Percentiles rank a stretch among this genome's conserved stretches.
phyloP scores from a whole-genome alignment of 2,797 vertebrate species.

The Tarsius wallacei region DNA sequence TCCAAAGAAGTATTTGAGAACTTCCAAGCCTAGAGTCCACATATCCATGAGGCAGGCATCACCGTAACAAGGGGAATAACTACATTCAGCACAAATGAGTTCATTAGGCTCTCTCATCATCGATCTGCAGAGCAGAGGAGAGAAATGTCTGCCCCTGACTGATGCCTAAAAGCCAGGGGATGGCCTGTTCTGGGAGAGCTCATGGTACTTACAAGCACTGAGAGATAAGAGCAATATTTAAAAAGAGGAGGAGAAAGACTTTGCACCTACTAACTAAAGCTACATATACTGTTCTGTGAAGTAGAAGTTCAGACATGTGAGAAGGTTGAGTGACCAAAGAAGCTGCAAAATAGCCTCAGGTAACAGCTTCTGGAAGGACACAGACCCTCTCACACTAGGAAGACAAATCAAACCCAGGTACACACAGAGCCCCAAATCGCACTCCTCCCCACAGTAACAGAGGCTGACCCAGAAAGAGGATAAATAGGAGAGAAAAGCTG shows the following conservation, averaged over 20 bases:
- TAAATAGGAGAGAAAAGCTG: not conserved
- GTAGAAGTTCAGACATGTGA: not conserved
- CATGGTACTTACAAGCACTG: fast-evolving
- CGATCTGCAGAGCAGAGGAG: not conserved
- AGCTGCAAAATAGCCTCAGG: not conserved
- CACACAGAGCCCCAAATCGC: not conserved
- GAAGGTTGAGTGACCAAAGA: not conserved
- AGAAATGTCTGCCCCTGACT: not conserved
- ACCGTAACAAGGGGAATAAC: not conserved
- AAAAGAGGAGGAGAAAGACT: not conserved
- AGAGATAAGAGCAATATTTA: not conserved
- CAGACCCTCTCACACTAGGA: not conserved
- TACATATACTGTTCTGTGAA: not conserved
- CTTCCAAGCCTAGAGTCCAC: not conserved
- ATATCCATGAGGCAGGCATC: too few species aligned
- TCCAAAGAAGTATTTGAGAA: not conserved
- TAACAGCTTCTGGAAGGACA: not conserved
- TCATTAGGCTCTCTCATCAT: not conserved
- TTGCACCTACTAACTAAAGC: not conserved
- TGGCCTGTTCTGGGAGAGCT: too few species aligned
- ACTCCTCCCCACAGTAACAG: not conserved
- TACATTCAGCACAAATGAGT: not conserved
- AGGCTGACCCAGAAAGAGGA: not conserved
- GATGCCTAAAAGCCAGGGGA: not conserved
- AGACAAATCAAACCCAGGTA: not conserved